Percentiles rank a stretch among this genome's conserved stretches.
Conservation (phyloP, 2,113 vertebrate species). For the Burhinus bistriatus region DNA sequence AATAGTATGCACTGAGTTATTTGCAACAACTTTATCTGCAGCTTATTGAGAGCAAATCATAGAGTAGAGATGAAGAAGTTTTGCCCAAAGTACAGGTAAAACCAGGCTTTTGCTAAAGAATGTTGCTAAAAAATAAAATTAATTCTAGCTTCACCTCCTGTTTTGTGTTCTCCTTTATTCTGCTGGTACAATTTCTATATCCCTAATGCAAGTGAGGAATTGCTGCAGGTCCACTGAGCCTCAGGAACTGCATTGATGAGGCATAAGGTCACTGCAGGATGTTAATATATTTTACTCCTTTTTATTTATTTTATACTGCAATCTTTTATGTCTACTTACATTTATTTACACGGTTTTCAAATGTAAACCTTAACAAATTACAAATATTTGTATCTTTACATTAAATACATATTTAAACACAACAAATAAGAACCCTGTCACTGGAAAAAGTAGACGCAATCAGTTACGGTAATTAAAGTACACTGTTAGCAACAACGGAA, state of each 20-base stretch:
- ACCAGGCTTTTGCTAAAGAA: not conserved
- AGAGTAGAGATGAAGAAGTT: not conserved
- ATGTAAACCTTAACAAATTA: not conserved
- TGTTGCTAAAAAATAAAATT: not conserved
- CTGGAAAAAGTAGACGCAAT: not conserved
- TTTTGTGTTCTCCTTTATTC: not conserved
- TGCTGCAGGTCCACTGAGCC: not conserved
- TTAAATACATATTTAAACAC: not conserved
- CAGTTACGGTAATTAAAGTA: not conserved
- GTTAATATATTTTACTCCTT: not conserved
- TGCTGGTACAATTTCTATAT: not conserved
- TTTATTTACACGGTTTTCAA: not conserved
- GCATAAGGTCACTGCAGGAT: not conserved
- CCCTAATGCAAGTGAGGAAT: not conserved
- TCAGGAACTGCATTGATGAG: not conserved
- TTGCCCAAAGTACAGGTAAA: not conserved
- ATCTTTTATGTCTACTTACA: not conserved
- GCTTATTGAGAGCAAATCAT: not conserved
- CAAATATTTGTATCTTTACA: not conserved
- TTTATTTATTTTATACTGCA: not conserved
- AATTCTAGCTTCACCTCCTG: not conserved
- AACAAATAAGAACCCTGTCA: not conserved
- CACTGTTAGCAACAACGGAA: not conserved
- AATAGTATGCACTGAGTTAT: not conserved
- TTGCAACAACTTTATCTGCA: not conserved